phyloP scores from a whole-genome alignment of 2,113 vertebrate genomes.

The Psilopogon haemacephalus region DNA sequence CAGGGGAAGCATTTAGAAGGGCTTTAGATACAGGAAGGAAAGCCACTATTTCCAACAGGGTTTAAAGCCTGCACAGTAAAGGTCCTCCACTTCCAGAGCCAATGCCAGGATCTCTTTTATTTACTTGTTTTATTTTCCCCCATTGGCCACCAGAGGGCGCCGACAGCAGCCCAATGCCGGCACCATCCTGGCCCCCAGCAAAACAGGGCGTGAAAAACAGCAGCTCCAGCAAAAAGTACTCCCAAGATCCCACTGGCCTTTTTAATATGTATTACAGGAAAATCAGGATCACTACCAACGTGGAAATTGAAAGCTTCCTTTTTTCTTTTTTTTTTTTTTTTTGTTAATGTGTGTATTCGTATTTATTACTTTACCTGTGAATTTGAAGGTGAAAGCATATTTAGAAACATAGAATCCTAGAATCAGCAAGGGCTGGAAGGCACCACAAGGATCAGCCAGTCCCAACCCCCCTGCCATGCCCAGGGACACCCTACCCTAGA shows the following conservation, averaged over 20 bases:
- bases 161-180: not conserved
- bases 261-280: not conserved
- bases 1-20: not conserved
- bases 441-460: no score
- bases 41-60: not conserved
- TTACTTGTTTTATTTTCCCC: not conserved
- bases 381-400: not conserved
- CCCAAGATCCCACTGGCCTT: not conserved
- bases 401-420: no score
- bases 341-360: not conserved
- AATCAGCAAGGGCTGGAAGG: no score
- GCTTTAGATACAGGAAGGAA: not conserved
- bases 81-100: not conserved
- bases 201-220: not conserved
- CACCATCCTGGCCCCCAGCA: not conserved
- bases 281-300: not conserved
- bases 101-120: not conserved
- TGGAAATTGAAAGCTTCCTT: not conserved
- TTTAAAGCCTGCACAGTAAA: not conserved
- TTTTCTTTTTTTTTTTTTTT: not conserved
- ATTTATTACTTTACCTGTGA: rapidly evolving
- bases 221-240: not conserved
- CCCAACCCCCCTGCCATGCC: no score
- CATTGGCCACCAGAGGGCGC: slow-evolving; percentile 44
- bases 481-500: no score